These are phyloP conservation scores for Serripes groenlandicus DNA, from an alignment of 2,888 invertebrate species.

Conservation along the genomic window DNA sequence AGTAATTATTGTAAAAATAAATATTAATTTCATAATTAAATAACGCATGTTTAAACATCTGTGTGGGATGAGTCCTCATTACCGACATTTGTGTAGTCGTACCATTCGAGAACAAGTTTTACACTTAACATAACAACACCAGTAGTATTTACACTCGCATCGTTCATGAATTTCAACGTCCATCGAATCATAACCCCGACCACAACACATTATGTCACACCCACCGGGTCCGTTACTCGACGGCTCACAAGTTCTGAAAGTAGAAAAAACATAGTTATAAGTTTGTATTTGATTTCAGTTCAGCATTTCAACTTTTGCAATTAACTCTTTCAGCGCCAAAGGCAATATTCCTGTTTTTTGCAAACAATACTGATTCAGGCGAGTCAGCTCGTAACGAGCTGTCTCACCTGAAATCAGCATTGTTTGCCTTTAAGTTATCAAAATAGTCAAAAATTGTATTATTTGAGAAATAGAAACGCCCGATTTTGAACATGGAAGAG, in stretches of 20 bases:
- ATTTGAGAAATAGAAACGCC: too few relatives aligned
- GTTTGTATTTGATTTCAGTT: too few relatives aligned
- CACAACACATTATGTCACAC: conserved; percentile 94
- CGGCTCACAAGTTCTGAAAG: conserved; percentile 90
- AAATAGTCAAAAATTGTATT: too few relatives aligned
- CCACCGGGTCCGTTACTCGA: conserved; percentile 90
- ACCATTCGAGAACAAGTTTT: conserved; percentile 92
- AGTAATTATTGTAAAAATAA: not conserved
- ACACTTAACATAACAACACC: conserved; percentile 96
- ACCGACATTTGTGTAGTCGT: conserved; percentile 68
- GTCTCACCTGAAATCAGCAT: too few relatives aligned
- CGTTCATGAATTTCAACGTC: conserved; percentile 90
- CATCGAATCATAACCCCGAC: conserved; percentile 91
- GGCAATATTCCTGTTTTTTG: too few relatives aligned
- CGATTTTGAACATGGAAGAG: too few relatives aligned
- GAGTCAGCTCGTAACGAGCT: too few relatives aligned
- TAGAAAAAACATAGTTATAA: conserved; percentile 5
- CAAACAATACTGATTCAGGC: too few relatives aligned
- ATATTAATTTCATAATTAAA: conserved; percentile 4
- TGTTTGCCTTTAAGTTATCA: too few relatives aligned
- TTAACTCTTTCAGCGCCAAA: too few relatives aligned
- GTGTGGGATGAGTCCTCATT: conserved; percentile 7
- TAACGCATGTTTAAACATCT: not conserved
- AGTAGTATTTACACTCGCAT: conserved; percentile 94
- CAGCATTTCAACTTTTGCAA: too few relatives aligned